These are phyloP conservation scores for Drosophila falleni DNA, from an alignment of 2,888 invertebrate genomes.

Conservation along the genomic window DNA sequence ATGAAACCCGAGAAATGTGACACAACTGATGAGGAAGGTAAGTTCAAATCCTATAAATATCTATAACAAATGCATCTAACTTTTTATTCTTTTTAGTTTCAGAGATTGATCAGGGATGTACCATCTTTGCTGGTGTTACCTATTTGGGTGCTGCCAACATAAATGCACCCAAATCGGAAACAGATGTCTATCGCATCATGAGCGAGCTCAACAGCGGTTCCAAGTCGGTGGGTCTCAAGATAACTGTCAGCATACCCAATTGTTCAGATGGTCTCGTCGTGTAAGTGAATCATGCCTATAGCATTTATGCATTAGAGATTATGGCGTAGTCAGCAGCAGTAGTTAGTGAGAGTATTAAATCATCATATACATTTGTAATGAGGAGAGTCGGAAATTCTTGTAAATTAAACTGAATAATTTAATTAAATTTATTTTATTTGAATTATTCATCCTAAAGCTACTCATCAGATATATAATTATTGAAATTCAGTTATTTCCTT, in stretches of 20 bases:
- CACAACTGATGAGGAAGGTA: constrained; percentile 91
- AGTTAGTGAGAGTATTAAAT: not conserved
- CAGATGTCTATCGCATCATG: constrained; percentile 97
- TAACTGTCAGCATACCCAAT: constrained; percentile 96
- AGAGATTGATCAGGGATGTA: constrained; percentile 94
- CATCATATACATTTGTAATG: not conserved
- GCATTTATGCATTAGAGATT: not conserved
- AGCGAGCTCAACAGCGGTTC: constrained; percentile 92
- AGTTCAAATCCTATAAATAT: constrained; percentile 48
- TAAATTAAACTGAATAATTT: not conserved
- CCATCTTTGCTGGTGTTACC: constrained; percentile 96
- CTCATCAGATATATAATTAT: too few relatives aligned
- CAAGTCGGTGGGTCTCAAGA: constrained; percentile 90
- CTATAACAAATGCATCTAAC: not conserved
- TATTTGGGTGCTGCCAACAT: constrained; percentile 97
- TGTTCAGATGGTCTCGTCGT: constrained; percentile 97
- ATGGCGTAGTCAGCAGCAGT: not conserved
- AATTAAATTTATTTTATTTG: too few relatives aligned
- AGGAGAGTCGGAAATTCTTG: not conserved
- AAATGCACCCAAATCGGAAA: constrained; percentile 96
- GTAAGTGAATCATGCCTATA: constrained; percentile 87
- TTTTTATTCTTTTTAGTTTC: constrained; percentile 87
- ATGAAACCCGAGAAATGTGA: constrained; percentile 91
- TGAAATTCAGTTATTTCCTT: too few relatives aligned
- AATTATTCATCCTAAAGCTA: too few relatives aligned